Conservation (phyloP, 2,113 vertebrate species). For the Vulpes ferrilata region DNA sequence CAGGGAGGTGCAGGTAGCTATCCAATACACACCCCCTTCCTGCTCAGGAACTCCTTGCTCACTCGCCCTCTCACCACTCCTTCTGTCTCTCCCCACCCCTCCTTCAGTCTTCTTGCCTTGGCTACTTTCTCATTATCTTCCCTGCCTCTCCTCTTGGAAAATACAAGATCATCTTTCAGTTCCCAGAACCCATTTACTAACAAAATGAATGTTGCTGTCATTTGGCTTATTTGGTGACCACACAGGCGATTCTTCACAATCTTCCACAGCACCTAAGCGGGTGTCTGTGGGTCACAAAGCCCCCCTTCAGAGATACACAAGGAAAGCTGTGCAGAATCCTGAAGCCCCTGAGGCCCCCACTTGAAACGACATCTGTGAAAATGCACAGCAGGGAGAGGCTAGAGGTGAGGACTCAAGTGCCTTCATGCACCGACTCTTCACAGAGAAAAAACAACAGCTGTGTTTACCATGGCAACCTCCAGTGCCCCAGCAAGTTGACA, state of each 20-base stretch:
- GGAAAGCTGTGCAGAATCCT: not conserved
- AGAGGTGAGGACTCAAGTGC: not conserved
- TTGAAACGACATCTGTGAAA: not conserved
- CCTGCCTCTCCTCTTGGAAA: conserved; percentile 12
- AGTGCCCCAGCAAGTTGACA: not conserved
- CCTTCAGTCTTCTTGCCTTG: not conserved
- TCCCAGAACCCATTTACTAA: conserved; percentile 25
- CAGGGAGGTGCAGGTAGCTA: not conserved
- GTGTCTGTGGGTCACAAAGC: not conserved
- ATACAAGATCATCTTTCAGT: not conserved
- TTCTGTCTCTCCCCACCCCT: not conserved
- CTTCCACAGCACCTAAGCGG: not conserved
- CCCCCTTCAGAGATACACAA: not conserved
- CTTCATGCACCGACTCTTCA: conserved; percentile 40
- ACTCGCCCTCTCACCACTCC: not conserved
- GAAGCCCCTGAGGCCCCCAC: not conserved
- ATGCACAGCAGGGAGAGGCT: not conserved
- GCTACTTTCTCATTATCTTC: not conserved
- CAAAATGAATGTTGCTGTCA: conserved; percentile 26
- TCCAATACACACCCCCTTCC: not conserved
- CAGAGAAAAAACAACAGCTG: conserved; percentile 40
- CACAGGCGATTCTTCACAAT: not conserved
- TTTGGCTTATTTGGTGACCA: conserved; percentile 16
- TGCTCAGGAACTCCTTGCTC: not conserved
- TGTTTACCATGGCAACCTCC: conserved; percentile 67